Evolutionary conservation across 2,113 vertebrate genomes (phyloP).

Genomic region (Colius striatus): DNA sequence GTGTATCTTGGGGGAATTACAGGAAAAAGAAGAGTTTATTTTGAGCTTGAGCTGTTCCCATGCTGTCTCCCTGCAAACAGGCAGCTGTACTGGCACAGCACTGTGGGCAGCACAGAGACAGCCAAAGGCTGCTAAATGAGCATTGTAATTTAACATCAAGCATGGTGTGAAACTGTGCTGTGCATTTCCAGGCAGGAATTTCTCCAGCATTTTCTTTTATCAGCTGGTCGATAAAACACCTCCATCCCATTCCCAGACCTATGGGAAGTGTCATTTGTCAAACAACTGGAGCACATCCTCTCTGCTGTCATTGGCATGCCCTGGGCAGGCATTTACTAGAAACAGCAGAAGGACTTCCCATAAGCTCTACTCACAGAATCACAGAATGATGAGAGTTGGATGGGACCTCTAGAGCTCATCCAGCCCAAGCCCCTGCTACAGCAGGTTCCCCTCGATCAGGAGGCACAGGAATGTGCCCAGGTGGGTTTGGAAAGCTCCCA

Average conservation of each 20-base stretch:
- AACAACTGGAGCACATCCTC: background rate
- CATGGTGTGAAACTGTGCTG: background rate
- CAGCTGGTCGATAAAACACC: background rate
- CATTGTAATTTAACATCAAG: background rate
- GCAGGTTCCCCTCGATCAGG: too few relatives aligned
- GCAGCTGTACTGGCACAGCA: background rate
- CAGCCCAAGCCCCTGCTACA: too few relatives aligned
- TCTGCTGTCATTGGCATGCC: background rate
- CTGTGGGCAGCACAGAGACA: background rate
- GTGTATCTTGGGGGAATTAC: background rate
- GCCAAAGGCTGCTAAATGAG: background rate
- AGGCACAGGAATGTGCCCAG: too few relatives aligned
- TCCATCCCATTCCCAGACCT: background rate
- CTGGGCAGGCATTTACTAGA: background rate
- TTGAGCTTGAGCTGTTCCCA: background rate
- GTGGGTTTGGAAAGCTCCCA: too few relatives aligned
- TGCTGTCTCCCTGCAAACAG: background rate
- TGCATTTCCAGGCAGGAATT: background rate
- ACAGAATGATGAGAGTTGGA: too few relatives aligned
- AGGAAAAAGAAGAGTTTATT: background rate
- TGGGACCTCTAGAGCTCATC: too few relatives aligned
- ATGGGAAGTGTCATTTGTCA: rapidly evolving
- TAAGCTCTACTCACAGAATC: background rate
- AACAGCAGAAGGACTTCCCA: background rate
- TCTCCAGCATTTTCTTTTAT: background rate